Evolutionary conservation across 2,113 vertebrate genomes (phyloP), one percentile per base, ranked within the genome.

Genomic region (Globicephala melas): DNA sequence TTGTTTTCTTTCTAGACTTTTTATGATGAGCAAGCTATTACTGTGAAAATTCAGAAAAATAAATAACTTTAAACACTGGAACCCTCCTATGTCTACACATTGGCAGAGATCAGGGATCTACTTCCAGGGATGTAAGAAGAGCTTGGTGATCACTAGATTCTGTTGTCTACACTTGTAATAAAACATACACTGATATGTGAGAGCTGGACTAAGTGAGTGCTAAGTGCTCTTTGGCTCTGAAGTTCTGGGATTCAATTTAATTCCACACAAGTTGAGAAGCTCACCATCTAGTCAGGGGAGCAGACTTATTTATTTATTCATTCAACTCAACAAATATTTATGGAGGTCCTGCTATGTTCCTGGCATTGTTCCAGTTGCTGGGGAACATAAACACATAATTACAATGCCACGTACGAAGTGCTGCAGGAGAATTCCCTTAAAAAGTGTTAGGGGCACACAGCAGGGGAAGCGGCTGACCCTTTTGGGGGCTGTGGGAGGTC

Each of bases 41-140:
- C 65, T 41, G 15, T 91, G 44, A 93, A 73, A 63, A 81, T 87
- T 50, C 50, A 60, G 81, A 91, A 91, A 87, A 83, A 33, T 55
- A 83, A 67, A 41, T 28, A n/a, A 23, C 31, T 38, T 15, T 58
- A 73, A n/a, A 47, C 58, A 15, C 4, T 31, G 76, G 65, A 74
- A 21, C 6, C 9, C 14, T 74, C 4, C 53, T 11, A 9, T 15
- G 20, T 62, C 62, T 62, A 6, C 50, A 1, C 5, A 26, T n/a
- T 28, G 9, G 18, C 28, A 1, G 7, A 68, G 80, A 9, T 90
- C 23, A 82, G 55, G 44, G 70, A 58, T 36, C 26, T 26, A 5
- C n/a, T 38, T 38, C 7, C 65, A 23, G 26, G 92, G 67, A 1
- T 18, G 6, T 47, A 60, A n/a, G 90, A 25, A 33, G 63, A 80